phyloP scores from a whole-genome alignment of 2,113 vertebrate genomes.

The Stercorarius parasiticus region DNA sequence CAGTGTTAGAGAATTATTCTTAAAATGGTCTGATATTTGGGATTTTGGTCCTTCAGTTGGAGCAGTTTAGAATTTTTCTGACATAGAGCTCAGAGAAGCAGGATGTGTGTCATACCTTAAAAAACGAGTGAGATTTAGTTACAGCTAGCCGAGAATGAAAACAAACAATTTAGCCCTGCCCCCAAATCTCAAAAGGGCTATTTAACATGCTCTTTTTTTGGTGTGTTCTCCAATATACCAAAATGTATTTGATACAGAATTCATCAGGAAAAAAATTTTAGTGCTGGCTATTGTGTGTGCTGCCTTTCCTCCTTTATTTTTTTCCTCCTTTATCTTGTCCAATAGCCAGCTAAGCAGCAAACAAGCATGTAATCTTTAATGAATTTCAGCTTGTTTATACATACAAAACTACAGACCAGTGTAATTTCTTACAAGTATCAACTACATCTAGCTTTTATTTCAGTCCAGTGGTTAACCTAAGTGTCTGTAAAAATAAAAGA shows the following conservation, averaged over 20 bases:
- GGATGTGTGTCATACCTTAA: background rate
- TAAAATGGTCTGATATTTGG: background rate
- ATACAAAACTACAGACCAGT: background rate
- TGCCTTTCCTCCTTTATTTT: background rate
- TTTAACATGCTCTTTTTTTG: background rate
- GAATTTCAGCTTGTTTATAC: background rate
- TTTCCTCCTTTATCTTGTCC: background rate
- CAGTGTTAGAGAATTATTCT: background rate
- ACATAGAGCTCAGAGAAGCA: background rate
- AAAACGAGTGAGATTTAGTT: background rate
- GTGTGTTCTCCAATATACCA: background rate
- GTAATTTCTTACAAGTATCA: background rate
- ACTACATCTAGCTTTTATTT: background rate
- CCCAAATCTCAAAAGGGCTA: background rate
- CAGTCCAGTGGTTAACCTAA: background rate
- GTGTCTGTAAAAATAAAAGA: background rate
- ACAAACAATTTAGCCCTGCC: background rate
- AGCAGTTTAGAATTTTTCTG: background rate
- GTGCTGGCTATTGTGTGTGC: background rate
- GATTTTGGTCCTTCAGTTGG: background rate
- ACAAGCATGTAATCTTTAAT: background rate
- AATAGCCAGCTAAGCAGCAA: background rate
- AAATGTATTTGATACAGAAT: background rate
- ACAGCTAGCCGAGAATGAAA: background rate
- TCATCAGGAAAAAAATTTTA: background rate